phyloP scores from a whole-genome alignment of 2,113 vertebrate genomes.

The Petaurus breviceps region DNA sequence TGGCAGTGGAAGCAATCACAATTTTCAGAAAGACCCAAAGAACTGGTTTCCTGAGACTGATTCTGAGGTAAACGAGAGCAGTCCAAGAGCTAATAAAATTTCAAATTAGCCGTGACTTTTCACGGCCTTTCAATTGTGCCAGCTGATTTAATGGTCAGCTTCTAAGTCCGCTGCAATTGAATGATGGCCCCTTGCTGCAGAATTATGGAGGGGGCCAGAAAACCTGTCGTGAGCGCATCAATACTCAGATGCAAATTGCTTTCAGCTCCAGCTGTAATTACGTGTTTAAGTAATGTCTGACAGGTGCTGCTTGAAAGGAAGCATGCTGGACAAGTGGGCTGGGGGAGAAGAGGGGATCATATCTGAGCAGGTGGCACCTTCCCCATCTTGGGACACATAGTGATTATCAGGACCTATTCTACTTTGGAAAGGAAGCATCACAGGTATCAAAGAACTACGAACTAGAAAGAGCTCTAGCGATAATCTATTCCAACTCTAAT shows the following conservation, averaged over 20 bases:
- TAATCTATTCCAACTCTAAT: neutral
- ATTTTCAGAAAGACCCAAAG: constrained; percentile 64
- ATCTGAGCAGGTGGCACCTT: neutral
- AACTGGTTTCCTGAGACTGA: constrained; percentile 70
- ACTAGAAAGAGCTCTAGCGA: neutral
- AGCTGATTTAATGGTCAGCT: constrained; percentile 83
- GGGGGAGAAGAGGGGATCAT: neutral
- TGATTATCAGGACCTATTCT: neutral
- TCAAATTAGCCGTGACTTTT: constrained; percentile 86
- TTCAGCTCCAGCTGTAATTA: constrained; percentile 80
- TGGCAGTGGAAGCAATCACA: constrained; percentile 54
- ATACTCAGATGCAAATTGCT: constrained; percentile 89
- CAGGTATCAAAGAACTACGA: neutral
- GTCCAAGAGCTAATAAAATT: constrained; percentile 83
- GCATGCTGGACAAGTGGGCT: constrained; percentile 68
- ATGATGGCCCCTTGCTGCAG: constrained; percentile 90
- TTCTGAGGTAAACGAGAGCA: constrained; percentile 79
- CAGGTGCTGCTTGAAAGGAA: constrained; percentile 80
- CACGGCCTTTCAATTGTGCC: constrained; percentile 80
- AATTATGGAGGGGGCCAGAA: constrained; percentile 90
- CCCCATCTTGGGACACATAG: neutral
- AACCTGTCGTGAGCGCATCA: constrained; percentile 87
- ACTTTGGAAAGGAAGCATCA: neutral
- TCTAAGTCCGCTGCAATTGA: constrained; percentile 88
- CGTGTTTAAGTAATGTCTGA: constrained; percentile 84